Percentiles rank a stretch among this genome's conserved stretches.
phyloP scores from a whole-genome alignment of 2,888 invertebrate genomes.

The Anorthoa munda region DNA sequence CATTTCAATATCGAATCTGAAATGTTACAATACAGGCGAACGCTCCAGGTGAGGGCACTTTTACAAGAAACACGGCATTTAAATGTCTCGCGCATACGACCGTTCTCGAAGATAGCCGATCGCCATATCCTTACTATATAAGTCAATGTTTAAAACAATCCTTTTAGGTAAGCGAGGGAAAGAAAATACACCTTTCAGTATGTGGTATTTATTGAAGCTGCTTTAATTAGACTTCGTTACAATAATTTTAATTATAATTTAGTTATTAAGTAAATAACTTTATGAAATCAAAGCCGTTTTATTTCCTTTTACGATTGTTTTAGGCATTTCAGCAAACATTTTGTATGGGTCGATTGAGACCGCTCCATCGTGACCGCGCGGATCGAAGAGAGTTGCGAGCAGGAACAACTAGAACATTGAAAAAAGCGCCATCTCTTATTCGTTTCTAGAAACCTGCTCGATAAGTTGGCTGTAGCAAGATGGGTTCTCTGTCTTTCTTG shows the following conservation, averaged over 20 bases:
- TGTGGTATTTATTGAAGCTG: constrained; percentile 82
- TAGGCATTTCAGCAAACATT: not conserved
- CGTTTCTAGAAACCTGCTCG: constrained; percentile 41
- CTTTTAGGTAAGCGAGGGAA: constrained; percentile 43
- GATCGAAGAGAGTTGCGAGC: not conserved
- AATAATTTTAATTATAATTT: constrained; percentile 32
- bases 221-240: constrained; percentile 81
- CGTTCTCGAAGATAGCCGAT: no score
- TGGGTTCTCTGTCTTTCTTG: constrained; percentile 27
- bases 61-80: no score
- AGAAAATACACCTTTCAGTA: constrained; percentile 49
- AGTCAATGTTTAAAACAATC: constrained; percentile 4
- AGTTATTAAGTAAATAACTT: constrained; percentile 52
- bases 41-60: no score
- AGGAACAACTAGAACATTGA: constrained; percentile 16
- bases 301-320: constrained; percentile 30
- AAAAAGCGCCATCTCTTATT: constrained; percentile 67
- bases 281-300: constrained; percentile 57
- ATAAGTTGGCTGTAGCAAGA: constrained; percentile 34
- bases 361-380: not conserved
- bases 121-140: no score
- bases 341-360: not conserved
- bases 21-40: no score
- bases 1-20: no score
- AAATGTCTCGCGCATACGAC: no score